phyloP scores from a whole-genome alignment of 1,140 invertebrate species.

The Drosophila kurseongensis region DNA sequence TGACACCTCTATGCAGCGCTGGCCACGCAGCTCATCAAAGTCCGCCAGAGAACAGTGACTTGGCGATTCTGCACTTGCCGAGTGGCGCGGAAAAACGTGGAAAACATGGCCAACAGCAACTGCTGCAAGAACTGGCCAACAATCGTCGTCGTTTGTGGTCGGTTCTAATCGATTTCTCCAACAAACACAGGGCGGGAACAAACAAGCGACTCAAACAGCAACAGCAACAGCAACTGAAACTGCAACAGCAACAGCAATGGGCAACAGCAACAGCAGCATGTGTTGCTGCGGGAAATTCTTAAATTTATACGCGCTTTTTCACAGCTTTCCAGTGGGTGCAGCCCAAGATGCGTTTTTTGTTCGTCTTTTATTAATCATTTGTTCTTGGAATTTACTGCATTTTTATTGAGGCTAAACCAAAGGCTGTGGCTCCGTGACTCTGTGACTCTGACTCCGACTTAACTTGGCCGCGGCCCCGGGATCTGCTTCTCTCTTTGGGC shows the following conservation, averaged over 20 bases:
- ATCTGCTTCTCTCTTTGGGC: constrained; percentile 41
- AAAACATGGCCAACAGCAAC: not conserved
- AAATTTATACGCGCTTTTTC: constrained; percentile 74
- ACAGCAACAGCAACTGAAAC: constrained; percentile 21
- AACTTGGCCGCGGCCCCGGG: constrained; percentile 17
- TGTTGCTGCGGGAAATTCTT: constrained; percentile 70
- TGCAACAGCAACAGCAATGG: constrained; percentile 28
- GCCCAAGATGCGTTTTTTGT: constrained; percentile 41
- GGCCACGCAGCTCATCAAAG: constrained; percentile 70
- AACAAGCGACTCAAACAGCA: constrained; percentile 66
- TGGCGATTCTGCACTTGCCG: constrained; percentile 58
- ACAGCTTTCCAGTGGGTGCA: constrained; percentile 81
- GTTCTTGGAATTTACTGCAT: constrained; percentile 81
- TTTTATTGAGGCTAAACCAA: constrained; percentile 79
- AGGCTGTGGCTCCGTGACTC: constrained; percentile 37
- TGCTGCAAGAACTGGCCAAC: constrained; percentile 19
- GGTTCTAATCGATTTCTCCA: constrained; percentile 82
- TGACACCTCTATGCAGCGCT: constrained; percentile 78
- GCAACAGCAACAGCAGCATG: constrained; percentile 39
- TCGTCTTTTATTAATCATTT: constrained; percentile 79
- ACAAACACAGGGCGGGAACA: constrained; percentile 70
- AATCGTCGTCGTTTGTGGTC: constrained; percentile 67
- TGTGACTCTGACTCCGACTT: constrained; percentile 6
- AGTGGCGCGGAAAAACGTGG: constrained; percentile 15
- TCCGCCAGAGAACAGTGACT: constrained; percentile 52